Percentiles rank a stretch among this genome's conserved stretches.
Evolutionary conservation across 2,888 invertebrate species (phyloP).

Genomic region (Lepidonotus clava): DNA sequence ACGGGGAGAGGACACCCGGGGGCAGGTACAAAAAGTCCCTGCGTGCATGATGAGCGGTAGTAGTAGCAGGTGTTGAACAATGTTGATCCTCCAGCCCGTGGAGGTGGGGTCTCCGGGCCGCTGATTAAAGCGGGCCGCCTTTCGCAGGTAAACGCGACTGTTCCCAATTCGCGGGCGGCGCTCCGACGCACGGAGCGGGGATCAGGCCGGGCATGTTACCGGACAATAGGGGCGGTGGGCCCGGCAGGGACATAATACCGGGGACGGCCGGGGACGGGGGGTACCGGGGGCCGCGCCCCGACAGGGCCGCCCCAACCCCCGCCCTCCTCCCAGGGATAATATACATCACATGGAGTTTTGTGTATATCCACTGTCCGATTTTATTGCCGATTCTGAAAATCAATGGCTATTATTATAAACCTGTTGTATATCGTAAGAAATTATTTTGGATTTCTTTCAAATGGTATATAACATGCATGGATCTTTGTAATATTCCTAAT

Average conservation of each 20-base stretch:
- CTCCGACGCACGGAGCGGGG: conserved; percentile 3
- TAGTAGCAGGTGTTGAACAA: neutral
- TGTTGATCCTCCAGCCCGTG: conserved; percentile 17
- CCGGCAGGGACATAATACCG: neutral
- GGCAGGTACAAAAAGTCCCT: too few species aligned
- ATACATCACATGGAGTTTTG: too few species aligned
- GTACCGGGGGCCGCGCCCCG: neutral
- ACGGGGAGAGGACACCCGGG: too few species aligned
- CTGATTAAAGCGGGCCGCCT: conserved; percentile 44
- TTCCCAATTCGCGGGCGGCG: neutral
- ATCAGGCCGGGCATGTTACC: conserved; percentile 8
- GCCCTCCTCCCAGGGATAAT: too few species aligned
- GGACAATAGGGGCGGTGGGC: conserved; percentile 9
- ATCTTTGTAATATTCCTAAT: too few species aligned
- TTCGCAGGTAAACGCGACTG: conserved; percentile 45
- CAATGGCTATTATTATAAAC: too few species aligned
- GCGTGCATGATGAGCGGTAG: too few species aligned
- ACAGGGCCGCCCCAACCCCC: neutral
- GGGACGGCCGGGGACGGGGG: neutral
- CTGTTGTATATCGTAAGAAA: too few species aligned
- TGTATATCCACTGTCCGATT: too few species aligned
- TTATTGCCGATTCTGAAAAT: too few species aligned
- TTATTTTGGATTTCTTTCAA: too few species aligned
- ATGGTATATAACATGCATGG: too few species aligned
- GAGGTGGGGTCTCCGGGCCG: neutral